phyloP scores from a whole-genome alignment of 2,888 invertebrate species.

The Zygaena filipendulae region DNA sequence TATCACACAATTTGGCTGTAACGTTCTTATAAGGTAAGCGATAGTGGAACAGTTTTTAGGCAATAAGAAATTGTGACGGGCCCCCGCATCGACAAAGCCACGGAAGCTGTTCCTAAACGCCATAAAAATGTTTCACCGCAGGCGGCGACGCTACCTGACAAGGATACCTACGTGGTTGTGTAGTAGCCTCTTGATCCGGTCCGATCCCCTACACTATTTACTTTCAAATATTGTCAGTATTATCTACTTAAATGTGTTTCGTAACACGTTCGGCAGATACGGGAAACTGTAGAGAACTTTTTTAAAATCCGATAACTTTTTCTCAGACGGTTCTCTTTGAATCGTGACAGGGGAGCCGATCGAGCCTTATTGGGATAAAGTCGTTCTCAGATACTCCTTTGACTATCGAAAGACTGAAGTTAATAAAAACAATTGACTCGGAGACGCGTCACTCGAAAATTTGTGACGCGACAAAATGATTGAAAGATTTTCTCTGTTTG shows the following conservation, averaged over 20 bases:
- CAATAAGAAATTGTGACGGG: constrained; percentile 48
- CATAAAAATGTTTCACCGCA: constrained; percentile 60
- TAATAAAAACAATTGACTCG: constrained; percentile 30
- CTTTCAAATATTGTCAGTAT: constrained; percentile 30
- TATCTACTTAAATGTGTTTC: constrained; percentile 29
- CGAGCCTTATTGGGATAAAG: constrained; percentile 24
- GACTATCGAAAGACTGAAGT: constrained; percentile 19
- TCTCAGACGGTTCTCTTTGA: constrained; percentile 25
- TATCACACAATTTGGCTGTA: too few relatives aligned
- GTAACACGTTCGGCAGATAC: constrained; percentile 43
- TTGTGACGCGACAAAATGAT: constrained; percentile 37
- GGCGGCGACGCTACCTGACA: constrained; percentile 57
- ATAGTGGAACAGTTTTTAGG: too few relatives aligned
- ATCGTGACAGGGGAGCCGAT: constrained; percentile 14
- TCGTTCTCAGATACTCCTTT: constrained; percentile 19
- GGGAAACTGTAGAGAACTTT: constrained; percentile 17
- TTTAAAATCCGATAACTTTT: constrained; percentile 25
- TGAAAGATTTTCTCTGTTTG: constrained; percentile 26
- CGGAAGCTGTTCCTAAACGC: constrained; percentile 50
- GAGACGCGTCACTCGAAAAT: constrained; percentile 25
- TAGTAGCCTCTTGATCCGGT: constrained; percentile 42
- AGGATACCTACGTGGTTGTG: constrained; percentile 58
- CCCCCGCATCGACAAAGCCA: constrained; percentile 37
- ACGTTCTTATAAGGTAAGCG: too few relatives aligned
- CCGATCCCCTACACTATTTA: constrained; percentile 38